These are phyloP conservation scores for Lepidonotus clava DNA, from an alignment of 2,888 invertebrate genomes.

Conservation along the genomic window DNA sequence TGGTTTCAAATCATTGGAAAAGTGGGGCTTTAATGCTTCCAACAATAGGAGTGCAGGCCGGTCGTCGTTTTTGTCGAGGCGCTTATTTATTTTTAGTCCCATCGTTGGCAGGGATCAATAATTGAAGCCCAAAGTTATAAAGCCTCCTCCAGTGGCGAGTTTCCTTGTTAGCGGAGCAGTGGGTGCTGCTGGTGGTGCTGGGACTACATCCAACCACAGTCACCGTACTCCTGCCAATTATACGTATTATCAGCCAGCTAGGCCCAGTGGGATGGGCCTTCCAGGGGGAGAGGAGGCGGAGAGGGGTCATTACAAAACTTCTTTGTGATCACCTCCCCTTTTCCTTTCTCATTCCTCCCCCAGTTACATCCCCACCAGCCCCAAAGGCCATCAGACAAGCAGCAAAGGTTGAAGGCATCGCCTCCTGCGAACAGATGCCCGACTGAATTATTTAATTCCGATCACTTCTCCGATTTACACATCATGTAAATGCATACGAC, in stretches of 20 bases:
- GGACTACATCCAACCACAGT: not conserved
- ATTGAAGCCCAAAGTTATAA: slow-evolving; percentile 32
- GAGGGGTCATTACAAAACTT: not conserved
- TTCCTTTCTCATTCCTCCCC: not conserved
- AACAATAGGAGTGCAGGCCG: not conserved
- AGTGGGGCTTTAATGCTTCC: slow-evolving; percentile 1
- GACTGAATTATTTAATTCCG: slow-evolving; percentile 47
- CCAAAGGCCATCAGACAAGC: not conserved
- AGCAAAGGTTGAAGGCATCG: not conserved
- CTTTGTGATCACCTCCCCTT: not conserved
- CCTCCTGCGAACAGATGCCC: slow-evolving; percentile 27
- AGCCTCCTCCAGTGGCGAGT: not conserved
- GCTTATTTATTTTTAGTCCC: slow-evolving; percentile 21
- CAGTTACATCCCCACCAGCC: not conserved
- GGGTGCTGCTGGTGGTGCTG: no score
- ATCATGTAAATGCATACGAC: slow-evolving; percentile 40
- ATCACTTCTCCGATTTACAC: slow-evolving; percentile 48
- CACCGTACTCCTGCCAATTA: not conserved
- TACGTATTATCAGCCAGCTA: slow-evolving; percentile 11
- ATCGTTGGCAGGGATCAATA: not conserved
- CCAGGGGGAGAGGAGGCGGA: not conserved
- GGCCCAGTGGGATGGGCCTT: not conserved
- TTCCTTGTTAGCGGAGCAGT: slow-evolving; percentile 8
- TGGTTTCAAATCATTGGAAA: slow-evolving; percentile 10
- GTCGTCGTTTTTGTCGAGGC: not conserved